Base-by-base conservation (phyloP, 2,113 vertebrate species). In the Pleuronectes platessa region DNA sequence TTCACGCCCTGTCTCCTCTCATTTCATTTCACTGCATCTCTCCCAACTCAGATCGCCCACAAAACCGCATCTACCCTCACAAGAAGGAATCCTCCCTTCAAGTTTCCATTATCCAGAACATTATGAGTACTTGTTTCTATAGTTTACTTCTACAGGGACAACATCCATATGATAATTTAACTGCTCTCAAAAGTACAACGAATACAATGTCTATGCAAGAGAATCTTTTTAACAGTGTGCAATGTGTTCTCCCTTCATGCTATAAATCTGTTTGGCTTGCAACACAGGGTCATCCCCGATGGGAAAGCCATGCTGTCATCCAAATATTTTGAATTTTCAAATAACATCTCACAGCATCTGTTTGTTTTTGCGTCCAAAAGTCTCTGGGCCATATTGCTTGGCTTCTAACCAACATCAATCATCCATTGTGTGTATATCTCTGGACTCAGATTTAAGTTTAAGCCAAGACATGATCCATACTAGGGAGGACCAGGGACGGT, bases 301-400 rank as follows among this genome's bases (percentile, higher is more conserved):
- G 24, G 71, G 26, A 87, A 76, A 65, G 61, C 27, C 71, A 27
- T 21, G 54, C 68, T 76, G 51, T 20, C 23, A 62, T 61, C 61
- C 51, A 82, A 81, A 83, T 70, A 82, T 76, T 74, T 51, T 26
- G 23, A 81, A 61, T 66, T n/a, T 61, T 78, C 42, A 86, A 60
- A 90, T 83, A 84, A 73, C 69, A 81, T 87, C 79, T 79, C 12
- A 58, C 18, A 72, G 74, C 85, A 73, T 88, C 81, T 26, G 24
- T 67, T 37, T 37, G 35, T 37, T 37, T 37, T 37, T 37, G 35
- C 35, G 9, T 9, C 9, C 35, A 37, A 10, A 37, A 69, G 68
- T 47, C 37, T 56, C 60, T 13, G 24, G 65, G 70, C 66, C 62
- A 51, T 3, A 65, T 61, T n/a, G 51, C 61, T 73, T 58, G 65